Evolutionary conservation across 35 echinoderm and acorn worm species (phyloP).

Genomic region (Apostichopus japonicus): DNA sequence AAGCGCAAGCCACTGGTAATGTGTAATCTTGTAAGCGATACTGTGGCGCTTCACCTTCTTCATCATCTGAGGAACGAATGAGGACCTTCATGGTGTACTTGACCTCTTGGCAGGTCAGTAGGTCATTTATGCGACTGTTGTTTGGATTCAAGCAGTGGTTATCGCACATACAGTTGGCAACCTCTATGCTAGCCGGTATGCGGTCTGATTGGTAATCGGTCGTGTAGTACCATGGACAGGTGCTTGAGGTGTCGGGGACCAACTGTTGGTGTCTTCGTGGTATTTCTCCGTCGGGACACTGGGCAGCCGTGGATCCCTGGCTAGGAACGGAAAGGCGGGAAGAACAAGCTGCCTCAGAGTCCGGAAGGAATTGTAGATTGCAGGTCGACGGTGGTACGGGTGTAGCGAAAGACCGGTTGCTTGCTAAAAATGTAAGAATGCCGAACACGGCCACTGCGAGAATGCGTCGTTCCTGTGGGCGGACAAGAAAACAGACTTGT

Average conservation of each 20-base stretch:
- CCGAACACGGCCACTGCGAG: background rate
- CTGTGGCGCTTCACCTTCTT: background rate
- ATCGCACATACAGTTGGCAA: background rate
- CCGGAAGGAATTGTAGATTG: background rate
- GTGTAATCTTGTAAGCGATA: background rate
- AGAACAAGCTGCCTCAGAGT: background rate
- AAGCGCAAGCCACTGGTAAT: constrained; percentile 12
- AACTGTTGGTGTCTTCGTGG: background rate
- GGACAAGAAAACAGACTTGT: too few relatives aligned
- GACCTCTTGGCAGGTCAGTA: background rate
- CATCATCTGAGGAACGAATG: too few relatives aligned
- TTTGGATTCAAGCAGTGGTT: background rate
- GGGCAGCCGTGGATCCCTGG: background rate
- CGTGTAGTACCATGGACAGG: constrained; percentile 29
- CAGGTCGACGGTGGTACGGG: background rate
- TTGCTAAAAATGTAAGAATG: background rate
- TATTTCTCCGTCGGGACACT: background rate
- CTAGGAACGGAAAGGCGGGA: background rate
- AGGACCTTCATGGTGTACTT: constrained; percentile 23
- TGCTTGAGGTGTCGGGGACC: background rate
- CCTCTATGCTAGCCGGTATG: background rate
- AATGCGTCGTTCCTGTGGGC: too few relatives aligned
- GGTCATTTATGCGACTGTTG: background rate
- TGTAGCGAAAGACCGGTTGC: background rate
- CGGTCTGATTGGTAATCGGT: background rate